Conservation (phyloP, 92 coral and sea anemone genomes). For the Desmophyllum pertusum region DNA sequence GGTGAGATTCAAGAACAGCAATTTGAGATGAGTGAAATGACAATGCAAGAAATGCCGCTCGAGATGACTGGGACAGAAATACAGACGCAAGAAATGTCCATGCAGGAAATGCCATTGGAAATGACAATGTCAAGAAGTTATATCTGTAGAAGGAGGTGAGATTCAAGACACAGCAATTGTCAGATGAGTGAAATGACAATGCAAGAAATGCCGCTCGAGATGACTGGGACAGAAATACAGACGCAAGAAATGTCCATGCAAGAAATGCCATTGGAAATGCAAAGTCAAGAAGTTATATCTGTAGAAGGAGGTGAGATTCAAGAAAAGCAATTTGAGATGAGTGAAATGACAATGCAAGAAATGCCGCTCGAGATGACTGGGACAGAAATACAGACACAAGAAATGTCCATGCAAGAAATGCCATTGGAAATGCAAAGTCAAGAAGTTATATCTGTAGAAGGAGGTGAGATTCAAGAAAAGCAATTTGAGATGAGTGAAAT, state of each 20-base stretch:
- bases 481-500: slow-evolving; percentile 16
- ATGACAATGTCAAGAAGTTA: neutral
- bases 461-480: slow-evolving; percentile 23
- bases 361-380: no score
- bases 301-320: slow-evolving; percentile 5
- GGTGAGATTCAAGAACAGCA: neutral
- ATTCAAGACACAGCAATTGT: neutral
- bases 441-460: neutral
- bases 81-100: neutral
- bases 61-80: slow-evolving; percentile 17
- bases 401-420: no score
- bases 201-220: slow-evolving; percentile 39
- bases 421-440: no score
- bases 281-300: neutral
- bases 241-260: slow-evolving; percentile 1
- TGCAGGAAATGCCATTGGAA: slow-evolving; percentile 11
- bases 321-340: slow-evolving; percentile 18
- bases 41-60: slow-evolving; percentile 29
- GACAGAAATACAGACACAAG: no score
- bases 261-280: no score
- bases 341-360: slow-evolving; percentile 22
- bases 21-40: slow-evolving; percentile 11
- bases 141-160: neutral
- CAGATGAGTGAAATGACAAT: slow-evolving; percentile 6
- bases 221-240: neutral